These are phyloP conservation scores for Karalla daura DNA, from an alignment of 2,797 vertebrate species.

Conservation along the genomic window DNA sequence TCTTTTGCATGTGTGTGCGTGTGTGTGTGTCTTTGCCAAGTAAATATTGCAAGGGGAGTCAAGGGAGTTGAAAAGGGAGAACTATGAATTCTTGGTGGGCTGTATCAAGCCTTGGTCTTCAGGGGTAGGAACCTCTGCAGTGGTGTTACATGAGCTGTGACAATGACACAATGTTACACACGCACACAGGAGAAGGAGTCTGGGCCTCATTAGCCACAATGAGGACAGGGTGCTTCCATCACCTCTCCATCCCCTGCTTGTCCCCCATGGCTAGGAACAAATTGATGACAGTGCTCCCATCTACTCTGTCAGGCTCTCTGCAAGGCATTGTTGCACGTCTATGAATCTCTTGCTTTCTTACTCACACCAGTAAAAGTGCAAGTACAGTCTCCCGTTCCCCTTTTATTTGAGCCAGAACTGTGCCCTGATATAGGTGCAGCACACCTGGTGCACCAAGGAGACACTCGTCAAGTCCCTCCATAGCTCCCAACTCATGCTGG, in stretches of 20 bases:
- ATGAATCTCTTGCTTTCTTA: too few species aligned
- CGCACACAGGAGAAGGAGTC: constrained; percentile 52
- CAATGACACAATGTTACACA: constrained; percentile 52
- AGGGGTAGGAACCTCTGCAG: constrained; percentile 63
- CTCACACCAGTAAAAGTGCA: too few species aligned
- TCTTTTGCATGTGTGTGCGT: not conserved
- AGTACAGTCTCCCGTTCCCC: constrained; percentile 42
- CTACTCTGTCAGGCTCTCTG: constrained; percentile 75
- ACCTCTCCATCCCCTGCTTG: constrained; percentile 85
- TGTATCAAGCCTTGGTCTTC: constrained; percentile 57
- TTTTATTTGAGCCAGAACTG: constrained; percentile 40
- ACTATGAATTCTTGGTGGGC: constrained; percentile 48
- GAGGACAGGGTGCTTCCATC: constrained; percentile 83
- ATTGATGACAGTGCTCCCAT: constrained; percentile 86
- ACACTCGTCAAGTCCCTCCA: constrained; percentile 52
- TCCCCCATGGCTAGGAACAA: constrained; percentile 88
- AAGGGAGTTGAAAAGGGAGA: constrained; percentile 57
- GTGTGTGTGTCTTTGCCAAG: constrained; percentile 36
- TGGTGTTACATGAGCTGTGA: constrained; percentile 64
- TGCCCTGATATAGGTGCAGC: constrained; percentile 27
- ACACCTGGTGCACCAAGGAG: too few species aligned
- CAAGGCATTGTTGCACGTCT: constrained; percentile 57
- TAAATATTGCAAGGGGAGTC: constrained; percentile 81
- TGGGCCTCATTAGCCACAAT: constrained; percentile 85
- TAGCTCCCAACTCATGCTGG: constrained; percentile 31